A percentile compares a stretch with the other conserved stretches of the same genome.
These are phyloP conservation scores for Aphaenogaster ashmeadi DNA, from an alignment of 1,140 invertebrate species.

Conservation along the genomic window DNA sequence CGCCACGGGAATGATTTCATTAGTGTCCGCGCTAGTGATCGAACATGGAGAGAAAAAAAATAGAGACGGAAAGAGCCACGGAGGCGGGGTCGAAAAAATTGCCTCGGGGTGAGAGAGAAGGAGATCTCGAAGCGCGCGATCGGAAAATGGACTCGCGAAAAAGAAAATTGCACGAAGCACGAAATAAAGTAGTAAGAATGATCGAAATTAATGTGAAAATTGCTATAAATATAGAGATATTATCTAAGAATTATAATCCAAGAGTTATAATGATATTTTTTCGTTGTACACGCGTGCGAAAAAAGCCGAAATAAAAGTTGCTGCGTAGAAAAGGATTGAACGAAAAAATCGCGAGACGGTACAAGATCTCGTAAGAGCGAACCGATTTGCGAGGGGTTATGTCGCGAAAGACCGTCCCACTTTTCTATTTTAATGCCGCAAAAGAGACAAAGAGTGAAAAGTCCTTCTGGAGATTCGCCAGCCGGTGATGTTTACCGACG, in stretches of 20 bases:
- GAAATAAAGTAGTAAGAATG: not conserved
- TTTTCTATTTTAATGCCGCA: constrained; percentile 82
- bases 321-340: not conserved
- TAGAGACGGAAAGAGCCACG: constrained; percentile 52
- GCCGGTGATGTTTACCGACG: constrained; percentile 76
- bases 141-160: constrained; percentile 26
- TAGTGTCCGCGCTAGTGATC: constrained; percentile 74
- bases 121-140: constrained; percentile 2
- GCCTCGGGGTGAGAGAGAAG: constrained; percentile 46
- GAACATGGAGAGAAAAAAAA: constrained; percentile 71
- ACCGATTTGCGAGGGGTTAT: constrained; percentile 31
- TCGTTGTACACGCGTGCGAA: not conserved
- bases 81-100: constrained; percentile 74
- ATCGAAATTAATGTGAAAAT: not conserved
- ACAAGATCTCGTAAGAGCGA: constrained; percentile 28
- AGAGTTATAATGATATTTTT: not conserved
- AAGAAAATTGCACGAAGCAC: not conserved
- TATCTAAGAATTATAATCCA: not conserved
- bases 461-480: constrained; percentile 77
- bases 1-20: constrained; percentile 83
- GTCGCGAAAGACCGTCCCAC: constrained; percentile 76
- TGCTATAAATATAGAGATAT: not conserved
- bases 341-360: constrained; percentile 5
- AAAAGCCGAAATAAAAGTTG: not conserved
- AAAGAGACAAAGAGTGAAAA: constrained; percentile 76